Percentiles rank a stretch among this genome's conserved stretches.
These are phyloP conservation scores for Lytechinus variegatus DNA, from an alignment of 35 echinoderm and acorn worm species.

Conservation along the genomic window DNA sequence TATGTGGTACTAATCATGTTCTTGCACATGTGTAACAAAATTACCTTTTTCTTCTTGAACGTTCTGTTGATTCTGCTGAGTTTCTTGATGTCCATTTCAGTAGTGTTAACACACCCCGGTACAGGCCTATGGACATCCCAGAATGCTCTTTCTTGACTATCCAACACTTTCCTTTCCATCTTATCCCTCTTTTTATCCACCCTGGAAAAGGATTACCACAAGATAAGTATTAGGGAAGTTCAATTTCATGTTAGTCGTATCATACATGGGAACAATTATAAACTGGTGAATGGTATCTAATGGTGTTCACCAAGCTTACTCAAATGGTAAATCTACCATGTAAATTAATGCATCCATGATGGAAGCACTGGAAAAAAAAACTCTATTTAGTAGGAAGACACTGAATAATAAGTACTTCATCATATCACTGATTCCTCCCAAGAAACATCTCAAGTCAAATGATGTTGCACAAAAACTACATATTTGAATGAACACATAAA, in stretches of 20 bases:
- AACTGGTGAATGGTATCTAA: too few relatives aligned
- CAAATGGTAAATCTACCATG: too few relatives aligned
- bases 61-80: constrained; percentile 92
- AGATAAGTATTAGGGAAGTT: background rate
- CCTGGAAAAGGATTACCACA: constrained; percentile 46
- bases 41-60: constrained; percentile 96
- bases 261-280: background rate
- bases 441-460: too few relatives aligned
- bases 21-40: background rate
- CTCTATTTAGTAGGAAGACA: too few relatives aligned
- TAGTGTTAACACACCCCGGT: constrained; percentile 97
- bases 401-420: too few relatives aligned
- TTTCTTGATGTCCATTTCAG: constrained; percentile 99
- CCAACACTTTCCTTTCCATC: constrained; percentile 97
- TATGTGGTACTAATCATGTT: too few relatives aligned
- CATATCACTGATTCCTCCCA: too few relatives aligned
- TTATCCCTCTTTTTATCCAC: constrained; percentile 99
- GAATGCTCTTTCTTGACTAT: constrained; percentile 99
- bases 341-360: too few relatives aligned
- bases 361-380: too few relatives aligned
- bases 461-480: too few relatives aligned
- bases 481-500: too few relatives aligned
- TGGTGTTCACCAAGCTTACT: too few relatives aligned
- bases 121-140: constrained; percentile 99
- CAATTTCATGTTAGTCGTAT: background rate